A percentile compares a stretch with the other conserved stretches of the same genome.
phyloP scores from a whole-genome alignment of 2,888 invertebrate species.

The Brenthis daphne region DNA sequence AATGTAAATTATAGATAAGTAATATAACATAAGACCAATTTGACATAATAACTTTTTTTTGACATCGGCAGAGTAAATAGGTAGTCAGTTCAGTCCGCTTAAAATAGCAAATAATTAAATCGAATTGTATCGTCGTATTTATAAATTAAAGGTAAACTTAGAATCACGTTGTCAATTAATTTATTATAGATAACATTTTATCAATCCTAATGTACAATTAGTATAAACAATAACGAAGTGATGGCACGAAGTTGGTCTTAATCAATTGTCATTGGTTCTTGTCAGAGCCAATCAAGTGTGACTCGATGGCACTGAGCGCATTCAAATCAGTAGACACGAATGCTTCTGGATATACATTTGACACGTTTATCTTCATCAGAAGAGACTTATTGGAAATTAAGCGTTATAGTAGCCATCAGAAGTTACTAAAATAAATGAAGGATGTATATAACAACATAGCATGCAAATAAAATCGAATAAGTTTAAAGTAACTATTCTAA shows the following conservation, averaged over 20 bases:
- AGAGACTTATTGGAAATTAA: conserved; percentile 4
- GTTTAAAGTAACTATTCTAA: neutral
- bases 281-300: conserved; percentile 28
- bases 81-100: too few species aligned
- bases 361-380: conserved; percentile 22
- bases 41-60: too few species aligned
- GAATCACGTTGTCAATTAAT: too few species aligned
- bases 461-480: neutral
- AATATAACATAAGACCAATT: too few species aligned
- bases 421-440: neutral
- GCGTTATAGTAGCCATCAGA: neutral
- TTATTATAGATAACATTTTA: too few species aligned
- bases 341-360: conserved; percentile 25
- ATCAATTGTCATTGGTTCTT: conserved; percentile 28
- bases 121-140: too few species aligned
- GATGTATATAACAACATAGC: too few species aligned
- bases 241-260: conserved; percentile 11
- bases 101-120: too few species aligned
- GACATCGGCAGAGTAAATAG: too few species aligned
- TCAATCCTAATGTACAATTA: conserved; percentile 20
- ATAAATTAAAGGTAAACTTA: too few species aligned
- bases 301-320: conserved; percentile 22
- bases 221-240: conserved; percentile 9
- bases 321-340: conserved; percentile 25
- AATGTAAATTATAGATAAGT: neutral